These are phyloP conservation scores for Leptinotarsa rubiginosa DNA, from an alignment of 2,888 invertebrate species.

Conservation along the genomic window DNA sequence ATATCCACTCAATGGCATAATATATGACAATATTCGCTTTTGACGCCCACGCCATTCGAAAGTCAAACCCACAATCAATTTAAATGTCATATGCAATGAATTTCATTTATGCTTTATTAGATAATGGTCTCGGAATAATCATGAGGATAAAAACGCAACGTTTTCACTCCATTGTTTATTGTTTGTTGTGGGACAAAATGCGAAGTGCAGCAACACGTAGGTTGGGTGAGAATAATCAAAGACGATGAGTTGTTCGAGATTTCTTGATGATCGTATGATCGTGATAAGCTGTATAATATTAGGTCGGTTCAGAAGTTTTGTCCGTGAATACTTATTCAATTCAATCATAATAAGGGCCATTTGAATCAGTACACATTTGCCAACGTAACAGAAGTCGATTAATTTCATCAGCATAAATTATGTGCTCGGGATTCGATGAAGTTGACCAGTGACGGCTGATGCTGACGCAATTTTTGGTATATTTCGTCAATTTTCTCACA, in stretches of 20 bases:
- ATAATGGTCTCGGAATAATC: slow-evolving; percentile 13
- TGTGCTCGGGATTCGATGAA: too few species aligned
- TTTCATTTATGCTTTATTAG: slow-evolving; percentile 21
- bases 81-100: slow-evolving; percentile 23
- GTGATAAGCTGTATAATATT: not conserved
- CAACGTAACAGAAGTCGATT: too few species aligned
- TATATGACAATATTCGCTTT: not conserved
- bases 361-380: too few species aligned
- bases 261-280: not conserved
- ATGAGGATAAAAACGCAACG: slow-evolving; percentile 21
- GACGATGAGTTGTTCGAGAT: not conserved
- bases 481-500: too few species aligned
- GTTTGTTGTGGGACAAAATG: slow-evolving; percentile 16
- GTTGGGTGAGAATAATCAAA: not conserved
- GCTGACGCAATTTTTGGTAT: too few species aligned
- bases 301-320: too few species aligned
- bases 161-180: slow-evolving; percentile 22
- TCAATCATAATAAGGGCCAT: too few species aligned
- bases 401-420: too few species aligned
- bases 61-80: slow-evolving; percentile 12
- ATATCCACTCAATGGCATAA: not conserved
- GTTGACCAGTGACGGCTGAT: too few species aligned
- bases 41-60: not conserved
- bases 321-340: too few species aligned
- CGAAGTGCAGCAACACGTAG: slow-evolving; percentile 8